These are phyloP conservation scores for Lytechinus pictus DNA, from an alignment of 35 echinoderm and acorn worm species.

Conservation along the genomic window DNA sequence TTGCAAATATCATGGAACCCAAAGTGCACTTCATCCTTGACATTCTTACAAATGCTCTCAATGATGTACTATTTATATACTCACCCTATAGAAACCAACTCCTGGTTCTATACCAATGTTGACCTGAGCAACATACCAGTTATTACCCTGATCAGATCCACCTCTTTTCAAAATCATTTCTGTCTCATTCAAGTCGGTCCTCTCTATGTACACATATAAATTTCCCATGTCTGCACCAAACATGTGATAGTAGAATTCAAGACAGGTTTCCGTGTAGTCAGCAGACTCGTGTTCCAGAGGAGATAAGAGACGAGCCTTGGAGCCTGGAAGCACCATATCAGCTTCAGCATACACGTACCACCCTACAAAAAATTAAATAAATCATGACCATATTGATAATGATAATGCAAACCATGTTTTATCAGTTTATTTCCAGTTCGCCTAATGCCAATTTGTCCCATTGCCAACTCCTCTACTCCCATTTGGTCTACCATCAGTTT, in stretches of 20 bases:
- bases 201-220: slow-evolving; percentile 39
- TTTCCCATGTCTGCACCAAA: slow-evolving; percentile 73
- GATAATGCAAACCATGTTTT: background rate
- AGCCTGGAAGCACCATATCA: background rate
- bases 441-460: too few species aligned
- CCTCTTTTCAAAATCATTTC: background rate
- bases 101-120: background rate
- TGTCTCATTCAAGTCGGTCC: background rate
- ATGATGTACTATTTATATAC: background rate
- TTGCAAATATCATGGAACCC: too few species aligned
- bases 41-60: too few species aligned
- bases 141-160: background rate
- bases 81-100: background rate
- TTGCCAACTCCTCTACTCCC: too few species aligned
- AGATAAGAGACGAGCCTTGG: background rate
- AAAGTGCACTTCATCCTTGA: too few species aligned
- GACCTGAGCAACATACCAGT: background rate
- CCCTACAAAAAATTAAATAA: background rate
- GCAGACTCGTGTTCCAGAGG: background rate
- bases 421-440: too few species aligned
- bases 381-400: background rate
- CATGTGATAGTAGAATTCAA: slow-evolving; percentile 95
- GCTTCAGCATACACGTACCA: slow-evolving; percentile 1
- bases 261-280: slow-evolving; percentile 33
- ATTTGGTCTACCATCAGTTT: too few species aligned